A percentile compares a stretch with the other conserved stretches of the same genome.
Evolutionary conservation across 23 tunicate species (phyloP).

Genomic region (Aplidium turbinatum): DNA sequence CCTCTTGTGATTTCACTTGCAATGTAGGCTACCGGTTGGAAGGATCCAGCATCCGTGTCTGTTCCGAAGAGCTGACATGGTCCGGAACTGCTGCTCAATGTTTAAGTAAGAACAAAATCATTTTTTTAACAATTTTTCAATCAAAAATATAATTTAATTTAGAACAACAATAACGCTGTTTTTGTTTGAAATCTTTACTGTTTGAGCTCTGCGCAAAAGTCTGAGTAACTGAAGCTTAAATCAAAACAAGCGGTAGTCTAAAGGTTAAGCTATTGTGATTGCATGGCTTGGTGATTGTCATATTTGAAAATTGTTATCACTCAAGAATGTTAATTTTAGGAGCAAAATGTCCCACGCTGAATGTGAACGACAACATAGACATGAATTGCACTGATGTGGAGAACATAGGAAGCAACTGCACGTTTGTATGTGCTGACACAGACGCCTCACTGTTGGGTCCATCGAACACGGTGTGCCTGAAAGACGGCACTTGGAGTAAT

Average conservation of each 20-base stretch:
- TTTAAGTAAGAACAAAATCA: conserved; percentile 47
- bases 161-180: background rate
- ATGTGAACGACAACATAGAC: conserved; percentile 31
- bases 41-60: conserved; percentile 63
- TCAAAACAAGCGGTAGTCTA: no score
- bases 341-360: conserved; percentile 40
- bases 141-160: background rate
- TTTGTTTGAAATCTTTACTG: background rate
- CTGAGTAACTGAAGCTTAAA: no score
- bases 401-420: conserved; percentile 87
- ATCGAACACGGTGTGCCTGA: conserved; percentile 45
- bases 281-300: no score
- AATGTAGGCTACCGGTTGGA: conserved; percentile 56
- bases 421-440: conserved; percentile 57
- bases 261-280: no score
- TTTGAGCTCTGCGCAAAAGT: no score
- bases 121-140: background rate
- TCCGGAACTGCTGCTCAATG: conserved; percentile 69
- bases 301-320: no score
- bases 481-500: conserved; percentile 74
- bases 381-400: conserved; percentile 64
- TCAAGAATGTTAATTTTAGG: conserved; percentile 22
- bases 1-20: conserved; percentile 69
- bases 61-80: conserved; percentile 67
- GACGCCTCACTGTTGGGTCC: conserved; percentile 81